phyloP scores from a whole-genome alignment of 1,140 invertebrate species.

The Plodia interpunctella region DNA sequence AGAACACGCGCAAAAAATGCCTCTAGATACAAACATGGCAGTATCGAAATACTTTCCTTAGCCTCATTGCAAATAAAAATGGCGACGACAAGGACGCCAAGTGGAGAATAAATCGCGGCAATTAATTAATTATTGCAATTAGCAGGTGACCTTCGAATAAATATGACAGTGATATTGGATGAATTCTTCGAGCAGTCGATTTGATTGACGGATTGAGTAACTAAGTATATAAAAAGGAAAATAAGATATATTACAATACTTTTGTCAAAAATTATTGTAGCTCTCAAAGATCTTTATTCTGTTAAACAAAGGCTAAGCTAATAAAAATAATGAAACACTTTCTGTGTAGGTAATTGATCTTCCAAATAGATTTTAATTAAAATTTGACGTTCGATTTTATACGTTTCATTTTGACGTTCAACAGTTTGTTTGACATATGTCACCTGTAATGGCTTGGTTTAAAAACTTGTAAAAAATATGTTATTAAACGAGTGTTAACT shows the following conservation, averaged over 20 bases:
- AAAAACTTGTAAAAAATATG: neutral
- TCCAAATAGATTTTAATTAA: too few relatives aligned
- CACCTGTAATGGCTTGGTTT: neutral
- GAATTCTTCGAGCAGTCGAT: neutral
- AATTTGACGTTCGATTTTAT: too few relatives aligned
- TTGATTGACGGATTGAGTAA: neutral
- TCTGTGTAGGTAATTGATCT: too few relatives aligned
- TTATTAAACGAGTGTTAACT: neutral
- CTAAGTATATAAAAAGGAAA: neutral
- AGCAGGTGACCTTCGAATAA: neutral
- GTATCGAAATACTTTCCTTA: conserved; percentile 3
- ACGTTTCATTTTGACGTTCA: neutral
- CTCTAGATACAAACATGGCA: conserved; percentile 4
- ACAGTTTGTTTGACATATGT: neutral
- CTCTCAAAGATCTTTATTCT: too few relatives aligned
- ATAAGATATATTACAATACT: too few relatives aligned
- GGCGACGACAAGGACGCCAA: conserved; percentile 1
- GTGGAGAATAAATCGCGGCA: neutral
- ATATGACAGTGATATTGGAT: neutral
- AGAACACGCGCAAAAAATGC: conserved; percentile 1
- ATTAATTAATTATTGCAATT: conserved; percentile 4
- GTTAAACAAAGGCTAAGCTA: too few relatives aligned
- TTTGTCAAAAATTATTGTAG: too few relatives aligned
- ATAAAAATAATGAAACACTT: too few relatives aligned
- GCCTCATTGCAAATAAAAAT: conserved; percentile 3